Conservation (phyloP, 1,140 invertebrate species). For the Venustaconcha ellipsiformis region DNA sequence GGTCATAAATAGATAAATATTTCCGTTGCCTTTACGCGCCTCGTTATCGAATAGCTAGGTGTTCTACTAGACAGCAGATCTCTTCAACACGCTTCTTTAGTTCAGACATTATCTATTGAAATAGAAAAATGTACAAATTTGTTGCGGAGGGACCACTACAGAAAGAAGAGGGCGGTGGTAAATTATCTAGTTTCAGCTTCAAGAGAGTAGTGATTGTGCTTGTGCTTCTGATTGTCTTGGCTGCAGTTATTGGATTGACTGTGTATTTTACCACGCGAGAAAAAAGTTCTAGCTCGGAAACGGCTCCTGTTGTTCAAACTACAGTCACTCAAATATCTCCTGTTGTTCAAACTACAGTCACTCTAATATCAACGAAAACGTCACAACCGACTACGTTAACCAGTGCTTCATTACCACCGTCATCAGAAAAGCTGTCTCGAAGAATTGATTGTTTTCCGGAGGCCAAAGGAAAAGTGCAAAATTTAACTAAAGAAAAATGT, state of each 20-base stretch:
- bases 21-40: too few relatives aligned
- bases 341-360: background rate
- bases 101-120: too few relatives aligned
- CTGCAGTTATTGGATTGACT: conserved; percentile 41
- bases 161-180: background rate
- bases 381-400: background rate
- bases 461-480: conserved; percentile 17
- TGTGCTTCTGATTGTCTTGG: conserved; percentile 35
- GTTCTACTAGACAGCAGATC: too few relatives aligned
- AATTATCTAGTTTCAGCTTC: conserved; percentile 11
- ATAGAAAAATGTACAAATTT: too few relatives aligned
- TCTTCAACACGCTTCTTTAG: too few relatives aligned
- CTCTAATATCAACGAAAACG: background rate
- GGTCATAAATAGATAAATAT: too few relatives aligned
- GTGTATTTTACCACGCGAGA: conserved; percentile 34
- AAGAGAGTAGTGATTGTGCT: conserved; percentile 27
- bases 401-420: conserved; percentile 1
- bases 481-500: conserved; percentile 37
- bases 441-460: conserved; percentile 52
- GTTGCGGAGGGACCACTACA: too few relatives aligned
- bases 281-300: background rate
- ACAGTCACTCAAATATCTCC: background rate
- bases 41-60: too few relatives aligned
- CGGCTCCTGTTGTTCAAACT: too few relatives aligned
- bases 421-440: conserved; percentile 4